Percentiles rank a stretch among this genome's conserved stretches.
phyloP scores from a whole-genome alignment of 1,140 invertebrate genomes.

The Drosophila nigrodunni region DNA sequence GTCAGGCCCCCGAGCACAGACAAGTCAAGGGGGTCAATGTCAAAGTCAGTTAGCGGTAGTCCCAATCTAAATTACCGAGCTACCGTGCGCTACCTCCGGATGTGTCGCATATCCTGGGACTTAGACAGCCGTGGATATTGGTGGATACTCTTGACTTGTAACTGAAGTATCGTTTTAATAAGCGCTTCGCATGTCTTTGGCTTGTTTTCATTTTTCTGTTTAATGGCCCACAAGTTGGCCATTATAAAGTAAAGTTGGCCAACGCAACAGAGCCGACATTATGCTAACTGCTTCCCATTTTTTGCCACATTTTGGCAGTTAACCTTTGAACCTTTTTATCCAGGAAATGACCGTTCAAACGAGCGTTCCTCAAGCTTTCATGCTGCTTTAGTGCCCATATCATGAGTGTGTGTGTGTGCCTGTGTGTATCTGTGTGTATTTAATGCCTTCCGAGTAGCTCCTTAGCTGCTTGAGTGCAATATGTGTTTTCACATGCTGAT shows the following conservation, averaged over 20 bases:
- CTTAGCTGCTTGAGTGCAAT: conserved; percentile 27
- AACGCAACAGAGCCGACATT: conserved; percentile 40
- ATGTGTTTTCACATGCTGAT: conserved; percentile 29
- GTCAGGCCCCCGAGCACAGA: conserved; percentile 53
- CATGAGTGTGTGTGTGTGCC: background rate
- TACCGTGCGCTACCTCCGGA: conserved; percentile 50
- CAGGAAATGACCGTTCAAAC: conserved; percentile 63
- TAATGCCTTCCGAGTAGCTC: conserved; percentile 37
- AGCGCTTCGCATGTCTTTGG: conserved; percentile 65
- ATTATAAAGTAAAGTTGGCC: conserved; percentile 61
- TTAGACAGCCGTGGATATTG: background rate
- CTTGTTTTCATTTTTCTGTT: conserved; percentile 70
- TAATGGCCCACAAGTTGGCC: conserved; percentile 78
- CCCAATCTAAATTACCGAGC: conserved; percentile 73
- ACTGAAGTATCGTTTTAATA: conserved; percentile 78
- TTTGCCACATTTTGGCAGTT: conserved; percentile 40
- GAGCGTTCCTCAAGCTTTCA: conserved; percentile 26
- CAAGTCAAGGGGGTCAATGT: background rate
- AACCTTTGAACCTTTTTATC: conserved; percentile 55
- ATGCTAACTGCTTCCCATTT: conserved; percentile 61
- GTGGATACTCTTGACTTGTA: background rate
- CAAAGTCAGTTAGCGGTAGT: conserved; percentile 31
- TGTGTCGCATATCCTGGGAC: conserved; percentile 67
- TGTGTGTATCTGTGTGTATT: conserved; percentile 13
- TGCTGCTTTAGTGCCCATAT: conserved; percentile 31